These are phyloP conservation scores for Aphrophora alni DNA, from an alignment of 2,888 invertebrate species.

Conservation along the genomic window DNA sequence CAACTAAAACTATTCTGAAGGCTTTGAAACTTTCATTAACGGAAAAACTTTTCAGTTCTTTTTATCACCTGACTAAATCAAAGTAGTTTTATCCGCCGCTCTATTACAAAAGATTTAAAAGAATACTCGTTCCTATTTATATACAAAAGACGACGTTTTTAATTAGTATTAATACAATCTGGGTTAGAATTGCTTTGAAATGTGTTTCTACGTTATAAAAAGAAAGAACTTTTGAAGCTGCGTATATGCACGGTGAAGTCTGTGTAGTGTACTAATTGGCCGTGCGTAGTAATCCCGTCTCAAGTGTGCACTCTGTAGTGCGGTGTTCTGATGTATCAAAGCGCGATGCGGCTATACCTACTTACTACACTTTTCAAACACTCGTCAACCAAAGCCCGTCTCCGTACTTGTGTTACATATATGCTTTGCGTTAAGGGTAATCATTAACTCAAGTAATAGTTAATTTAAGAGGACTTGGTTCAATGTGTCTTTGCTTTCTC, in stretches of 20 bases:
- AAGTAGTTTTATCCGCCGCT: background rate
- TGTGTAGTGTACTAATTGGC: background rate
- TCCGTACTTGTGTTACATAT: too few relatives aligned
- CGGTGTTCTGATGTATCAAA: too few relatives aligned
- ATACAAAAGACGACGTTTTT: background rate
- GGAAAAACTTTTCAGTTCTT: background rate
- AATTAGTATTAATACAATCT: background rate
- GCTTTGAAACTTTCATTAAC: too few relatives aligned
- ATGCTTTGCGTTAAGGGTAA: too few relatives aligned
- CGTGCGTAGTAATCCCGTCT: background rate
- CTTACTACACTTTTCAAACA: too few relatives aligned
- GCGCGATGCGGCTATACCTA: too few relatives aligned
- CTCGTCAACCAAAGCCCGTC: too few relatives aligned
- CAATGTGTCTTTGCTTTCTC: too few relatives aligned
- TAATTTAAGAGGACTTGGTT: too few relatives aligned
- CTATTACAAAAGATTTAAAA: background rate
- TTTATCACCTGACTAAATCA: background rate
- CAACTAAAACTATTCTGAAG: too few relatives aligned
- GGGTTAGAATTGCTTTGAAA: background rate
- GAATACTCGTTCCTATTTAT: background rate
- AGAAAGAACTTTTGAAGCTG: background rate
- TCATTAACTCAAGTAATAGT: too few relatives aligned
- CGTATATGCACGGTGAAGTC: too few relatives aligned
- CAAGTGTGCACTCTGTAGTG: background rate
- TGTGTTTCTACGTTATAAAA: background rate